Conservation (phyloP, 2,113 vertebrate species). For the Stictonetta naevosa region DNA sequence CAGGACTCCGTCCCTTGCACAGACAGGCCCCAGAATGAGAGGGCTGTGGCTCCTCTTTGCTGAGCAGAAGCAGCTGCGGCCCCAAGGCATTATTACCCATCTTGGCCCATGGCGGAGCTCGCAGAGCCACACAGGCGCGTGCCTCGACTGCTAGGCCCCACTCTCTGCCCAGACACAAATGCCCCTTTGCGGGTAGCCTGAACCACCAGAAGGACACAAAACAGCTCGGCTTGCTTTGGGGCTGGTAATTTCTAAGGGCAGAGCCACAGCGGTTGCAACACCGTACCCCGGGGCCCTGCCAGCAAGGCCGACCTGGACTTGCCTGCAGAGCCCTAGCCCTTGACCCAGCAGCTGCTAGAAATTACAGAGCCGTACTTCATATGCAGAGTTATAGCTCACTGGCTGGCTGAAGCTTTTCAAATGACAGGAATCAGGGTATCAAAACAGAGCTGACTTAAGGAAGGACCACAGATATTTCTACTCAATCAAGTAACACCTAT, state of each 20-base stretch:
- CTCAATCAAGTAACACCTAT: background rate
- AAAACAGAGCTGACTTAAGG: background rate
- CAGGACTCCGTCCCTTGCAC: background rate
- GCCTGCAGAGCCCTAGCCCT: background rate
- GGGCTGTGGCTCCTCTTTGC: background rate
- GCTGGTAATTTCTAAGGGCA: background rate
- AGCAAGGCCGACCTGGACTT: background rate
- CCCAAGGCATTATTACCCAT: rapidly evolving
- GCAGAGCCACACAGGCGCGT: rapidly evolving
- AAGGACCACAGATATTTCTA: background rate
- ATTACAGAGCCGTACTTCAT: background rate
- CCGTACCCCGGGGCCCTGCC: background rate
- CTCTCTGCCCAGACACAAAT: background rate
- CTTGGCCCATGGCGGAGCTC: background rate
- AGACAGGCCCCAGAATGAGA: background rate
- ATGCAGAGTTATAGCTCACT: background rate
- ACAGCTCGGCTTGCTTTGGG: background rate
- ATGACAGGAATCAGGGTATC: background rate
- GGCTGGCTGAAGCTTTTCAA: background rate
- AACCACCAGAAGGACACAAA: background rate
- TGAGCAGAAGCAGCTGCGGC: background rate
- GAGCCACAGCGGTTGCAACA: background rate
- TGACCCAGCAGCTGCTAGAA: background rate
- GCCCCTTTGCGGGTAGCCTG: background rate
- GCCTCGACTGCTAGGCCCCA: background rate